These are phyloP conservation scores for Dissostichus mawsoni DNA, from an alignment of 2,113 vertebrate genomes.

Conservation along the genomic window DNA sequence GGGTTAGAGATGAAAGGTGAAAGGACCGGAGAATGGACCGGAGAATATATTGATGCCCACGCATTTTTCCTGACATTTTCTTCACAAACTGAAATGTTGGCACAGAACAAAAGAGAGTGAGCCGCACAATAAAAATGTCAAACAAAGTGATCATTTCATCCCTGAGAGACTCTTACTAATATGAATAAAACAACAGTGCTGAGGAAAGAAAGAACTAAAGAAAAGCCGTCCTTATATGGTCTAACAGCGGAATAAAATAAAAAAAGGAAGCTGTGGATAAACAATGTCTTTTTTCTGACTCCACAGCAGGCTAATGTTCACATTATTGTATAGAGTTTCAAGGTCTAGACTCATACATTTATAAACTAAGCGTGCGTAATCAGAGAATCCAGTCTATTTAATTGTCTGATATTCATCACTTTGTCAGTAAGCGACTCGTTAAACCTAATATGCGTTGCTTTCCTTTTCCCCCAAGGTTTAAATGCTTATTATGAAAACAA, in stretches of 20 bases:
- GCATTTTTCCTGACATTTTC: conserved; percentile 52
- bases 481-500: conserved; percentile 79
- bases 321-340: conserved; percentile 78
- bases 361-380: conserved; percentile 69
- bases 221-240: conserved; percentile 22
- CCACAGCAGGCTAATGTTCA: conserved; percentile 65
- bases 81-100: conserved; percentile 4
- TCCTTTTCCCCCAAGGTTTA: conserved; percentile 68
- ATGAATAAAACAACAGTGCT: conserved; percentile 40
- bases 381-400: conserved; percentile 74
- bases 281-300: conserved; percentile 61
- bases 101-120: conserved; percentile 32
- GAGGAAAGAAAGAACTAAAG: conserved; percentile 5
- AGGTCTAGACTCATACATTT: conserved; percentile 65
- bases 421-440: conserved; percentile 81
- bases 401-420: conserved; percentile 79
- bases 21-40: not conserved
- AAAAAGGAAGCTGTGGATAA: conserved; percentile 55
- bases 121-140: conserved; percentile 51
- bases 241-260: conserved; percentile 46
- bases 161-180: conserved; percentile 21
- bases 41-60: conserved; percentile 7
- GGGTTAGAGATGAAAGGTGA: conserved; percentile 10
- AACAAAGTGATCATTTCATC: conserved; percentile 41
- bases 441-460: conserved; percentile 77